Evolutionary conservation across 1,140 invertebrate species (phyloP).

Genomic region (Trachymyrmex septentrionalis): DNA sequence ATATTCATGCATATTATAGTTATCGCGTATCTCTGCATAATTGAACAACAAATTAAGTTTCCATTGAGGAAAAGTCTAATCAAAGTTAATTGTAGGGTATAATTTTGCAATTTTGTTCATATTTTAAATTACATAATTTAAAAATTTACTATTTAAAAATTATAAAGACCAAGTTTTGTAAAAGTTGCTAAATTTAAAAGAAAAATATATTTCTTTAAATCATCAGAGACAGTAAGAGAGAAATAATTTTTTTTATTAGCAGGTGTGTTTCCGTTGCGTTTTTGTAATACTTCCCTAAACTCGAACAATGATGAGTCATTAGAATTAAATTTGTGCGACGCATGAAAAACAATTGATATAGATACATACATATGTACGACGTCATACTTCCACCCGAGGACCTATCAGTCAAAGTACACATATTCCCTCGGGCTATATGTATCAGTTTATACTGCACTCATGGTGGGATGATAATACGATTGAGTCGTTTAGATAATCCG

Average conservation of each 20-base stretch:
- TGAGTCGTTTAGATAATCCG: neutral
- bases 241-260: too few relatives aligned
- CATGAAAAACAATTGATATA: neutral
- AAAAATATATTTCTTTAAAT: too few relatives aligned
- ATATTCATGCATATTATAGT: too few relatives aligned
- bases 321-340: neutral
- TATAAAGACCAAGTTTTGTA: too few relatives aligned
- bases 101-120: neutral
- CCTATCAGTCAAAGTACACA: neutral
- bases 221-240: too few relatives aligned
- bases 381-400: neutral
- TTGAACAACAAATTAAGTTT: neutral
- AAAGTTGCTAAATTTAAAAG: too few relatives aligned
- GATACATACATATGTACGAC: neutral
- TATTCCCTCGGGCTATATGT: neutral
- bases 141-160: too few relatives aligned
- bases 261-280: too few relatives aligned
- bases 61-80: neutral
- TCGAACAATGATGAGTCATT: too few relatives aligned
- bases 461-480: neutral
- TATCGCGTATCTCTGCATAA: neutral
- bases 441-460: slow-evolving; percentile 12
- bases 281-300: too few relatives aligned
- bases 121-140: too few relatives aligned
- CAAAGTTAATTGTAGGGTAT: neutral